Evolutionary conservation across 2,888 invertebrate genomes (phyloP), one percentile per base, ranked within the genome.

Genomic region (Marronus borbonicus): DNA sequence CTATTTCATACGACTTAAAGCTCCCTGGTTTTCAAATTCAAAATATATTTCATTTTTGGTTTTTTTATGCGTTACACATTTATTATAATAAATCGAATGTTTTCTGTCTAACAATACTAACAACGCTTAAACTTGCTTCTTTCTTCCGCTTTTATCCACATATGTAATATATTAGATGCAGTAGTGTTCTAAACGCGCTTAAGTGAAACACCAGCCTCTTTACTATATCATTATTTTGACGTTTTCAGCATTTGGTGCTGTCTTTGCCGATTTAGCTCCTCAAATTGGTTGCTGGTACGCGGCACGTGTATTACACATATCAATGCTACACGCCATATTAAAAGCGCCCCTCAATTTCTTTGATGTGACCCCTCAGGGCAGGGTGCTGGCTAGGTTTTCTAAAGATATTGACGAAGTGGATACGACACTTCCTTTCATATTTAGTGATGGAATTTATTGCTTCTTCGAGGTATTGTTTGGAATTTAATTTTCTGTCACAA

Each of bases 361-460:
- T 89, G 95, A 96, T 88, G 93, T 92, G 83, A 95, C 95, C 76
- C 95, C 95, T 64, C 84, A 92, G 82, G 95, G 95, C 87, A 91
- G 95, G 83, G 92, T 96, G 84, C 90, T 96, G 79, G 90, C 93
- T 89, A 91, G 94, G 88, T 94, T 94, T 89, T 92, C 93, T 88
- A 93, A 94, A 92, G 94, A 95, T 89, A 89, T 94, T 84, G 94
- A 94, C 88, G 90, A 93, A 83, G 88, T 94, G 90, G 94, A 95
- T 89, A 91, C 91, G 84, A 90, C 90, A 85, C 91, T 94, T 83
- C 93, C 94, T 80, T 90, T 90, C 89, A 90, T 92, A 89, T 89
- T 92, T 87, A 89, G 91, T 84, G 93, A 93, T 90, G 91, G 91
- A 88, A 89, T 92, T 88, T 93, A 91, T 92, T 94, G 94, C 90